phyloP scores from a whole-genome alignment of 37 sponge, comb jelly and placozoan genomes.

The Geodia barretti region DNA sequence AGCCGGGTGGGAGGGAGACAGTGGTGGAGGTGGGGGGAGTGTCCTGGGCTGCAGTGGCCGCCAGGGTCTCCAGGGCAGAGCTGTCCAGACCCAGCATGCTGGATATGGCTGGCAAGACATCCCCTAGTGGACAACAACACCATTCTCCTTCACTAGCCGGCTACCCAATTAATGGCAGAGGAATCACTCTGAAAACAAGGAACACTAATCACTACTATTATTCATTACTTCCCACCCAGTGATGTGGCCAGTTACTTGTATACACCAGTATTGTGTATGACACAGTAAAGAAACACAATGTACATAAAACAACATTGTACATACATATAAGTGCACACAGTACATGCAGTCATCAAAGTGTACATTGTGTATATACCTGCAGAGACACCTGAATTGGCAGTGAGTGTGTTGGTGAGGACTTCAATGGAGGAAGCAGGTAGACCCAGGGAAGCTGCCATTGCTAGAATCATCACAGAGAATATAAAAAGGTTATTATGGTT shows the following conservation, averaged over 20 bases:
- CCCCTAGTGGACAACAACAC: too few species aligned
- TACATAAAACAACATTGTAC: neutral
- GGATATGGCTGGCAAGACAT: neutral
- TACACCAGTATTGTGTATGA: neutral
- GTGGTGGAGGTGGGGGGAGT: neutral
- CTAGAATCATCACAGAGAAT: too few species aligned
- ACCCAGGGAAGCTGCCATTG: neutral
- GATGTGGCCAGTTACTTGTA: too few species aligned
- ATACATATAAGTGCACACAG: neutral
- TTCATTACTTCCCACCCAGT: too few species aligned
- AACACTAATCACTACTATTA: too few species aligned
- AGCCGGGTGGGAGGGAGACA: neutral
- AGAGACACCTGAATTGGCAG: neutral
- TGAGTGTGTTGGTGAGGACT: neutral
- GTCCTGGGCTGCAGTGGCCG: neutral
- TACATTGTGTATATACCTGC: neutral
- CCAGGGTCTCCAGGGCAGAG: neutral
- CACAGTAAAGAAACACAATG: neutral
- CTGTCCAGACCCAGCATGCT: neutral
- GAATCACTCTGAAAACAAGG: too few species aligned
- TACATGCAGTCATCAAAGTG: too few species aligned
- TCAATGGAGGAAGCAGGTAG: neutral
- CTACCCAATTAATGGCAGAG: too few species aligned
- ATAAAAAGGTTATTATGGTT: too few species aligned
- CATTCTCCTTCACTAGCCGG: too few species aligned